Conservation (phyloP, 2,113 vertebrate genomes). For the Tonatia bakeri region DNA sequence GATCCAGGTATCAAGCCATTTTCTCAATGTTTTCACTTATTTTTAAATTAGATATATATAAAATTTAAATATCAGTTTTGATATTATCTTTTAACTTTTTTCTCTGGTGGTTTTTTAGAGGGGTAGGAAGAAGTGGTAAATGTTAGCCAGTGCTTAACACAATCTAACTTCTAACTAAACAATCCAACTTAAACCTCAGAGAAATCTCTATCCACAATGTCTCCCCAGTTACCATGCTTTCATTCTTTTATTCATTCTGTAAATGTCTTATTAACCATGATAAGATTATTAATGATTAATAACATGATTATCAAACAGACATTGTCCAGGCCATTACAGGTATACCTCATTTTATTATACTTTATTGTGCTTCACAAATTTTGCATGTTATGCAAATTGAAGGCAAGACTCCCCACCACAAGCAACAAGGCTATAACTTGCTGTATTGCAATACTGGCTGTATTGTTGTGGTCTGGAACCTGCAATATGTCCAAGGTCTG, state of each 20-base stretch:
- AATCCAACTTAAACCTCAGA: background rate
- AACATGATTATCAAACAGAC: background rate
- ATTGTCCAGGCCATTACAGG: background rate
- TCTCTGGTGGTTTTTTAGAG: background rate
- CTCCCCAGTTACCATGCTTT: background rate
- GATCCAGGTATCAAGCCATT: background rate
- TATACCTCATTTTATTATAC: background rate
- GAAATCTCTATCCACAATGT: background rate
- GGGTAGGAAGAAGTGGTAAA: background rate
- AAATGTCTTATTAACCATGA: no score
- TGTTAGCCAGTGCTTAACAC: background rate
- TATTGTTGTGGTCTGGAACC: background rate
- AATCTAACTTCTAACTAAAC: background rate
- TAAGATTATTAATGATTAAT: conserved; percentile 5
- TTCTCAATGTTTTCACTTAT: background rate
- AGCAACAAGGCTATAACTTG: background rate
- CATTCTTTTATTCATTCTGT: background rate
- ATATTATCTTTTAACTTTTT: background rate
- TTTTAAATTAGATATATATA: background rate
- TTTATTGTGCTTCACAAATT: background rate
- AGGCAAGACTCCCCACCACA: background rate
- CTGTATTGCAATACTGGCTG: background rate
- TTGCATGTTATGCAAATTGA: background rate
- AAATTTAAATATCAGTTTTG: background rate
- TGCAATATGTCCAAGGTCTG: background rate